Conservation (phyloP, 37 sponge, comb jelly and placozoan species). For the Agelas oroides region DNA sequence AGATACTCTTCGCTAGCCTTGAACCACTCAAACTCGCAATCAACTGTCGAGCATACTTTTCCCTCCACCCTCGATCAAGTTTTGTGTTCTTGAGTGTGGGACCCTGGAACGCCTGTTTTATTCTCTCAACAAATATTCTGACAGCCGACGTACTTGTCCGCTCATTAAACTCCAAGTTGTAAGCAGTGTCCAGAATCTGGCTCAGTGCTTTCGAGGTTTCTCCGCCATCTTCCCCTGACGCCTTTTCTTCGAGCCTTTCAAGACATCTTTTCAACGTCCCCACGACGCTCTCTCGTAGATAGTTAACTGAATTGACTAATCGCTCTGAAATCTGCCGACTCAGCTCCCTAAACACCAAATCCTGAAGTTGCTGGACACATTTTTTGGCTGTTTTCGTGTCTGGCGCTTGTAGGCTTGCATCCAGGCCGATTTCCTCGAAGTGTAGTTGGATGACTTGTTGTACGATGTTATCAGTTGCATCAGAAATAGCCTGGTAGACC, state of each 20-base stretch:
- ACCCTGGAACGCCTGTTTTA: conserved; percentile 76
- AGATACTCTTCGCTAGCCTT: conserved; percentile 85
- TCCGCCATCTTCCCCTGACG: neutral
- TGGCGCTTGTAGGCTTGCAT: no score
- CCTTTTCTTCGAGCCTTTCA: conserved; percentile 73
- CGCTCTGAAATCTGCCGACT: conserved; percentile 81
- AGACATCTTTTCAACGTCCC: conserved; percentile 85
- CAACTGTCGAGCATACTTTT: conserved; percentile 73
- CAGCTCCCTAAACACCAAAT: no score
- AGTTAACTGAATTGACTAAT: conserved; percentile 81
- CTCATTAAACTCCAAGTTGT: conserved; percentile 86
- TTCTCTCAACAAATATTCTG: conserved; percentile 75
- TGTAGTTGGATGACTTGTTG: no score
- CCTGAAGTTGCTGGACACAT: no score
- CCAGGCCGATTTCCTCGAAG: no score
- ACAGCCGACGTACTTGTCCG: conserved; percentile 85
- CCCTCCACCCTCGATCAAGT: conserved; percentile 78
- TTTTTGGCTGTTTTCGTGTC: no score
- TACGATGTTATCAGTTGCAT: no score
- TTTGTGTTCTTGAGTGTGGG: conserved; percentile 58
- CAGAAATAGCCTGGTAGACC: no score
- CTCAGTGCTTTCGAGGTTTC: conserved; percentile 58
- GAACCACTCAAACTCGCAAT: conserved; percentile 75
- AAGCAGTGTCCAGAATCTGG: conserved; percentile 89
- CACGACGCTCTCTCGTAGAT: conserved; percentile 91